These are phyloP conservation scores for Ditylenchus weischeri DNA, from an alignment of 2,888 invertebrate species.

Conservation along the genomic window DNA sequence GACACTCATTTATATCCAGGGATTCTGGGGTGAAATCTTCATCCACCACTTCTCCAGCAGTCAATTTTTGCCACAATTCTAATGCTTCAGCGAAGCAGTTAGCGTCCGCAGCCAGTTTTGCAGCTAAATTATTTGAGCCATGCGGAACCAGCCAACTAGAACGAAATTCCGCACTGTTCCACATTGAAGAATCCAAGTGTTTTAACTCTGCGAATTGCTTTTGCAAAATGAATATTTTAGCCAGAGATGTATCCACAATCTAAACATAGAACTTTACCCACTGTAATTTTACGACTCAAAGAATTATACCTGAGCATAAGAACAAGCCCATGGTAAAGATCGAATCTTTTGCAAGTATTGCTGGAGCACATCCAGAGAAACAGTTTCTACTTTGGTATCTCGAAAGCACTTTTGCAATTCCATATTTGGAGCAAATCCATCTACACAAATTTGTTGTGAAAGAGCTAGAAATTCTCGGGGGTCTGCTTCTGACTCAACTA, in stretches of 20 bases:
- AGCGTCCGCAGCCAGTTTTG: neutral
- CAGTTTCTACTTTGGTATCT: neutral
- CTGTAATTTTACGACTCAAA: neutral
- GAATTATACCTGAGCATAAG: neutral
- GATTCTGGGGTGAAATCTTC: neutral
- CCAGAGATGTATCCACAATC: neutral
- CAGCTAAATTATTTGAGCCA: neutral
- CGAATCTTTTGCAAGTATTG: neutral
- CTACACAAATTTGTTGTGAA: neutral
- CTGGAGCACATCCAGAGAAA: neutral
- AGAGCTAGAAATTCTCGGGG: neutral
- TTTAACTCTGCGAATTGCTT: neutral
- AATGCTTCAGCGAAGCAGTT: neutral
- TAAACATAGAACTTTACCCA: neutral
- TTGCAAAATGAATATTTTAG: neutral
- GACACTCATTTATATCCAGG: neutral
- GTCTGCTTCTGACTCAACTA: constrained; percentile 3
- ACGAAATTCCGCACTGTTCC: neutral
- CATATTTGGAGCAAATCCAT: neutral
- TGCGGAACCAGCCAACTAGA: neutral
- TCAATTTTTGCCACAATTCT: neutral
- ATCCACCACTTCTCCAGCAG: neutral
- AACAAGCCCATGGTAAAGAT: neutral
- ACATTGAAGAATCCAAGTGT: neutral
- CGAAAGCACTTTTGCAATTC: neutral